Percentiles rank a stretch among this genome's conserved stretches.
Conservation (phyloP, 2,888 invertebrate species). For the Hirtodrosophila duncani region DNA sequence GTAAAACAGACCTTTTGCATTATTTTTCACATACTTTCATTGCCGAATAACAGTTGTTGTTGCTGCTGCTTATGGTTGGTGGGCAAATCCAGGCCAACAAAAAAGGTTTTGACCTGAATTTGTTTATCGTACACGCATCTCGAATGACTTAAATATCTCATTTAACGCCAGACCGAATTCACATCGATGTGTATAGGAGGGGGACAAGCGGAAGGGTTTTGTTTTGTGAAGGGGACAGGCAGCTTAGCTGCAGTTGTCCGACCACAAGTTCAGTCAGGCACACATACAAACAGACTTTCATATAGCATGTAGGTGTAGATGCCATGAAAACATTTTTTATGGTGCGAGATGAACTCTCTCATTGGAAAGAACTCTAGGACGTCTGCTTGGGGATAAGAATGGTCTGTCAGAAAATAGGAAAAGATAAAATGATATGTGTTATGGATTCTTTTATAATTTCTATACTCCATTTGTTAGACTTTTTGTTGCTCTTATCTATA, state of each 20-base stretch:
- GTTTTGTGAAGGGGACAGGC: conserved; percentile 10
- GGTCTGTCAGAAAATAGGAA: too few species aligned
- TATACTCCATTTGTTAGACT: too few species aligned
- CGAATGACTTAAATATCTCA: conserved; percentile 69
- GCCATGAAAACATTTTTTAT: too few species aligned
- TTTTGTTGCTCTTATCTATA: too few species aligned
- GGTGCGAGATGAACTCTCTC: too few species aligned
- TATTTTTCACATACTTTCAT: conserved; percentile 65
- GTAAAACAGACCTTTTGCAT: conserved; percentile 53
- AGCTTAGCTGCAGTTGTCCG: conserved; percentile 43
- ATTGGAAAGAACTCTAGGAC: too few species aligned
- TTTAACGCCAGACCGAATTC: conserved; percentile 71
- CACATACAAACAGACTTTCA: conserved; percentile 8
- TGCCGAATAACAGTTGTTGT: conserved; percentile 1
- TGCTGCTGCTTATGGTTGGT: background rate
- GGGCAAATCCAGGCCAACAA: conserved; percentile 19
- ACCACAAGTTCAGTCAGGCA: conserved; percentile 21
- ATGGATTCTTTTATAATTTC: too few species aligned
- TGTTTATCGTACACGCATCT: conserved; percentile 63
- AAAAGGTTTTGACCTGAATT: conserved; percentile 56
- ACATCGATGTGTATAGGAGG: conserved; percentile 33
- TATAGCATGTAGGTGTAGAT: background rate
- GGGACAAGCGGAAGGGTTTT: conserved; percentile 1
- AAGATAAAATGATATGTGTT: too few species aligned
- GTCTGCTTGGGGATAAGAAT: too few species aligned